A percentile compares a stretch with the other conserved stretches of the same genome.
Conservation (phyloP, 1,140 invertebrate genomes). For the Hypothenemus hampei region DNA sequence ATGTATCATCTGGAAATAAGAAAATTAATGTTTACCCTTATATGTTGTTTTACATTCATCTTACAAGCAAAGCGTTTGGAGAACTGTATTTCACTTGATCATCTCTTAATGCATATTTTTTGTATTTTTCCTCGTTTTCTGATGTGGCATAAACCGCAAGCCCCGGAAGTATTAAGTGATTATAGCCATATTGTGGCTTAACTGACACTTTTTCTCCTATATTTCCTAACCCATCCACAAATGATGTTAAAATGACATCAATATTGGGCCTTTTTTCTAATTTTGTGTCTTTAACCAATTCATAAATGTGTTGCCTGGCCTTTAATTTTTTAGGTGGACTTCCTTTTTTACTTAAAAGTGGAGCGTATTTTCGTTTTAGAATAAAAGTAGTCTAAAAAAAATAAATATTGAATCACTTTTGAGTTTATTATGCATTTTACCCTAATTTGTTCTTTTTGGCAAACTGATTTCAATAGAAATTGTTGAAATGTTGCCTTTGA, state of each 20-base stretch:
- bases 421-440: too few species aligned
- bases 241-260: constrained; percentile 64
- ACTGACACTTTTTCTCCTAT: constrained; percentile 66
- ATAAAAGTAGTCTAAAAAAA: constrained; percentile 53
- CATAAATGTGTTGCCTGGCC: constrained; percentile 63
- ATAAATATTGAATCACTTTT: too few species aligned
- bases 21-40: constrained; percentile 4
- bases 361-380: constrained; percentile 56
- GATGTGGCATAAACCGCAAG: constrained; percentile 76
- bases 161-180: constrained; percentile 66
- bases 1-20: constrained; percentile 52
- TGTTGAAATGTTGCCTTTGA: too few species aligned
- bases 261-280: constrained; percentile 51
- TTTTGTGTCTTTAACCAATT: constrained; percentile 61
- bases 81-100: constrained; percentile 54
- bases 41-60: background rate
- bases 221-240: constrained; percentile 66
- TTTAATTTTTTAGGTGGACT: constrained; percentile 48
- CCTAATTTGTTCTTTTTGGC: too few species aligned
- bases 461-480: too few species aligned
- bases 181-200: constrained; percentile 59
- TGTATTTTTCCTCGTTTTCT: constrained; percentile 70
- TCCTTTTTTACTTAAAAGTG: constrained; percentile 56
- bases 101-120: constrained; percentile 37
- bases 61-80: constrained; percentile 54